phyloP scores from a whole-genome alignment of 2,888 invertebrate species.

The Acleris sparsana region DNA sequence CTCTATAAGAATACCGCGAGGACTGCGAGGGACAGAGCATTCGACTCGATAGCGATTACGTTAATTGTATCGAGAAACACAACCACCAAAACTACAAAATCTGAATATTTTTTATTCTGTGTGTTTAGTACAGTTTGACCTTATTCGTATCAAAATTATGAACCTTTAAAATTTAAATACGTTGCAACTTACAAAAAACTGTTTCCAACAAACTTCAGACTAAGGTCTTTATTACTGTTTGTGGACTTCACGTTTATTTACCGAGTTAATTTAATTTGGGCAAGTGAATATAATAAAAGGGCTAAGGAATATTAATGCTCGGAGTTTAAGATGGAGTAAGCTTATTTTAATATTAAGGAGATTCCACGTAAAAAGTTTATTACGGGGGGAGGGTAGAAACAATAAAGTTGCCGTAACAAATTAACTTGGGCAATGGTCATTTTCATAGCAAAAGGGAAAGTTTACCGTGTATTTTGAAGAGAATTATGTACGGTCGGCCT shows the following conservation, averaged over 20 bases:
- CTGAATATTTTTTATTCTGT: too few relatives aligned
- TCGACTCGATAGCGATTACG: too few relatives aligned
- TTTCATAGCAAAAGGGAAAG: not conserved
- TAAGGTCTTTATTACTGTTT: constrained; percentile 57
- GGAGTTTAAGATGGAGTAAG: constrained; percentile 53
- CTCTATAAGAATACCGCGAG: too few relatives aligned
- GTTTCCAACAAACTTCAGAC: constrained; percentile 52
- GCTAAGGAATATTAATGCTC: constrained; percentile 57
- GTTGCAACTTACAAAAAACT: constrained; percentile 47
- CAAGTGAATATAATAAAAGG: constrained; percentile 57
- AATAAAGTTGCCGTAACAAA: constrained; percentile 28
- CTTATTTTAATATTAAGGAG: constrained; percentile 41
- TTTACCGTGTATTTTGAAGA: too few relatives aligned
- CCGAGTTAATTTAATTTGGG: constrained; percentile 61
- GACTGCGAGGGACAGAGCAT: too few relatives aligned
- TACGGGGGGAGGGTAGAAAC: constrained; percentile 11
- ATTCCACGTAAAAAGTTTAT: constrained; percentile 34
- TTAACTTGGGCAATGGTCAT: constrained; percentile 17
- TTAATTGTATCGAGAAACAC: too few relatives aligned
- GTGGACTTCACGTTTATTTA: constrained; percentile 59
- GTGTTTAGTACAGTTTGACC: too few relatives aligned
- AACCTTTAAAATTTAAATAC: too few relatives aligned
- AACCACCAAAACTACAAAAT: too few relatives aligned
- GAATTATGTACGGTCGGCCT: too few relatives aligned
- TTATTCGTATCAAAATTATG: not conserved